Percentiles rank a stretch among this genome's conserved stretches.
phyloP scores from a whole-genome alignment of 2,113 vertebrate species.

The Laticauda colubrina region DNA sequence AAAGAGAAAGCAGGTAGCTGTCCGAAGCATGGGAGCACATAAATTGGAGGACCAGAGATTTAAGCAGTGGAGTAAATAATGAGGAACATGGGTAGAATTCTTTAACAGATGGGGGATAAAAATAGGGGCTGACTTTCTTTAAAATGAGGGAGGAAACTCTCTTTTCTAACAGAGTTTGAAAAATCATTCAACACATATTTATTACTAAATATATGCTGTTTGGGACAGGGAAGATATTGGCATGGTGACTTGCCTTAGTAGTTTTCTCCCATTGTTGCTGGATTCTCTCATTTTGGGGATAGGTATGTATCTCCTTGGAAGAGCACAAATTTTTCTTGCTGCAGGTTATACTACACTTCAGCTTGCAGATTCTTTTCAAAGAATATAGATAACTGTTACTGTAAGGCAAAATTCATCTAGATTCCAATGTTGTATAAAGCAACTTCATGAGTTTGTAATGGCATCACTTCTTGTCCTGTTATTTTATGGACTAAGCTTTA shows the following conservation, averaged over 20 bases:
- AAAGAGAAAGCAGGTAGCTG: conserved; percentile 45
- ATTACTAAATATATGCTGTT: not conserved
- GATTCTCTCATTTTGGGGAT: not conserved
- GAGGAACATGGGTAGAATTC: conserved; percentile 3
- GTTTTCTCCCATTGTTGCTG: not conserved
- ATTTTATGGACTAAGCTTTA: not conserved
- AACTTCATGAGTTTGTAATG: not conserved
- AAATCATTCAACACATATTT: not conserved
- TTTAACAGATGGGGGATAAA: not conserved
- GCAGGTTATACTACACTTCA: not conserved
- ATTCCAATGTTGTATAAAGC: not conserved
- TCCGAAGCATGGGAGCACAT: conserved; percentile 27
- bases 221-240: not conserved
- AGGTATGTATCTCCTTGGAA: not conserved
- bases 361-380: not conserved
- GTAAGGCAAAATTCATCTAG: not conserved
- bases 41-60: fast-evolving
- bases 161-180: not conserved
- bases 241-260: not conserved
- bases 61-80: not conserved
- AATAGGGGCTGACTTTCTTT: not conserved
- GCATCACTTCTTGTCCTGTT: not conserved
- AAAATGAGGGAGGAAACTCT: not conserved
- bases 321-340: not conserved
- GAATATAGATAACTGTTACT: not conserved